Evolutionary conservation across 2,888 invertebrate species (phyloP), one percentile per base, ranked within the genome.

Genomic region (Caenorhabditis imperialis): DNA sequence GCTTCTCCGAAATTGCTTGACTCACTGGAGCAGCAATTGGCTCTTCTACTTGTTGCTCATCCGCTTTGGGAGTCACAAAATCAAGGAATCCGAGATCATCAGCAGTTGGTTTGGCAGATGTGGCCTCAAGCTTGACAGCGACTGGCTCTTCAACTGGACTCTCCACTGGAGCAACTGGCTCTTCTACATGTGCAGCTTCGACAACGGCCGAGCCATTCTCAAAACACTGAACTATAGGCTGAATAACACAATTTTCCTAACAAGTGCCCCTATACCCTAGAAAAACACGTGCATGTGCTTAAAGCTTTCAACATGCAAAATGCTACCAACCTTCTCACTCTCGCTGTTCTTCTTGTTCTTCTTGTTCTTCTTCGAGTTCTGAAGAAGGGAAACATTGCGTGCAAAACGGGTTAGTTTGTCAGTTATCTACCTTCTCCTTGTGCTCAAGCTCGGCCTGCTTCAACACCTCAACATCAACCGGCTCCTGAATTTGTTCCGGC

Each of bases 331-430:
- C 48, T 60, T 73, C 12, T 73, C 73, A 25, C 73, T 73, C 30
- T 67, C 69, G 25, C 72, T 75, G 47, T 72, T 35, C 57, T 74
- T 77, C 69, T 75, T 72, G 58, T 62, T 61, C 69, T 77, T 77
- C 71, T 77, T 77, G 62, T 58, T 74, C 58, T 77, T 77, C 55
- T 75, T 69, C 45, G 58, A 58, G 8, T 33, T n/a, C 53, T 60
- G 65, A 35, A 67, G 18, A 14, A 51, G 35, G 51, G 54, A 37
- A 33, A 37, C 12, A 16, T 25, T 51, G 30, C 55, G 65, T 57
- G 57, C 57, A 37, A 30, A 44, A 8, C 44, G 30, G 30, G 51
- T 50, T 57, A 51, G 51, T 8, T 45, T 14, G 14, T n/a, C n/a
- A 7, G 22, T 2, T n/a, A 10, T 33, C 57, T 54, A 61, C 70